Percentiles rank a stretch among this genome's conserved stretches.
Conservation (phyloP, 2,113 vertebrate species). For the Cinclus cinclus region DNA sequence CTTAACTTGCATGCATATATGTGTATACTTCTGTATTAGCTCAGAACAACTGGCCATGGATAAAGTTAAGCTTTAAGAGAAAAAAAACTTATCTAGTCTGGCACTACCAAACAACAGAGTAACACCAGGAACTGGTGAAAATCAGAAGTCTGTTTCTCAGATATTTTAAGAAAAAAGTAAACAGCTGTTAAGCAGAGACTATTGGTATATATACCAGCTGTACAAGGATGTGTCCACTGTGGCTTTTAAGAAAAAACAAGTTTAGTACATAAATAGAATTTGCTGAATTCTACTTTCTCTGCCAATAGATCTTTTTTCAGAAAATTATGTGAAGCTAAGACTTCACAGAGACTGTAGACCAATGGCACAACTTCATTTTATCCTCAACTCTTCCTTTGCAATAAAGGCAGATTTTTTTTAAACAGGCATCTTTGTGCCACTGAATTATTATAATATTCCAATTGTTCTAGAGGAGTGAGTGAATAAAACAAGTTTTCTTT, state of each 20-base stretch:
- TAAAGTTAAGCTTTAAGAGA: background rate
- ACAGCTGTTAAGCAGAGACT: background rate
- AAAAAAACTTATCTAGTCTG: background rate
- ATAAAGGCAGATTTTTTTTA: background rate
- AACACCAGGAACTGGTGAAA: background rate
- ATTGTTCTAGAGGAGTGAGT: background rate
- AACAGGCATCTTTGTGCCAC: background rate
- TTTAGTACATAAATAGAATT: background rate
- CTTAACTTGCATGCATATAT: background rate
- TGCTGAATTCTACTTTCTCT: background rate
- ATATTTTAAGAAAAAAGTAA: background rate
- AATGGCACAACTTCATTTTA: background rate
- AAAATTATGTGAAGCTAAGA: background rate
- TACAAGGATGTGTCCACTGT: background rate
- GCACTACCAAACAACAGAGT: background rate
- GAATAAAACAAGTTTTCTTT: background rate
- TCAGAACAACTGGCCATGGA: background rate
- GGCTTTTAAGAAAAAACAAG: background rate
- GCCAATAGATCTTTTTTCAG: background rate
- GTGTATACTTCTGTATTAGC: background rate
- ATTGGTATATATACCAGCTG: background rate
- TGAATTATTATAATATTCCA: background rate
- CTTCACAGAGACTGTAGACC: background rate
- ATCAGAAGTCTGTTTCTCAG: background rate
- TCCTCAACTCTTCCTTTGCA: background rate